A percentile compares a stretch with the other conserved stretches of the same genome.
Evolutionary conservation across 2,888 invertebrate genomes (phyloP).

Genomic region (Loripinus fragilis): DNA sequence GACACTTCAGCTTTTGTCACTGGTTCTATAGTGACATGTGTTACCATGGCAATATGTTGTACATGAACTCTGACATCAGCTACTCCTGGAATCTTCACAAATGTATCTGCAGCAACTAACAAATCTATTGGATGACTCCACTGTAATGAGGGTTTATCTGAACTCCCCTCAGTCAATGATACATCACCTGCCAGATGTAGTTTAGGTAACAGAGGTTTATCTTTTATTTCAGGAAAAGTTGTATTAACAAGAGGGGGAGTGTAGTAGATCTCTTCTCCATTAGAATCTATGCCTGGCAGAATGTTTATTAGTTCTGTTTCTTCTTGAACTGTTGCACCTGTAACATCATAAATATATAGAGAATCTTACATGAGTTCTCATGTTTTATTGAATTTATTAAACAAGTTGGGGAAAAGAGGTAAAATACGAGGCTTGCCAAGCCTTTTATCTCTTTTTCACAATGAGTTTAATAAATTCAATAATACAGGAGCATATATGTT

Average conservation of each 20-base stretch:
- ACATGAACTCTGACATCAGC: slow-evolving; percentile 84
- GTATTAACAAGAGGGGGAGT: slow-evolving; percentile 88
- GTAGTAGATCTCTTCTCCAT: slow-evolving; percentile 87
- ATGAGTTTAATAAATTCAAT: too few relatives aligned
- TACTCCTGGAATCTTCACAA: slow-evolving; percentile 82
- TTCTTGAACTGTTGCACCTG: slow-evolving; percentile 76
- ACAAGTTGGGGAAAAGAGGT: too few relatives aligned
- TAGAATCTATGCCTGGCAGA: slow-evolving; percentile 84
- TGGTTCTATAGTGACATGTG: slow-evolving; percentile 83
- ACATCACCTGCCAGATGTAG: slow-evolving; percentile 53
- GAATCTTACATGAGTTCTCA: too few relatives aligned
- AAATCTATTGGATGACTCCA: slow-evolving; percentile 82
- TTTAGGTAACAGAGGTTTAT: slow-evolving; percentile 57
- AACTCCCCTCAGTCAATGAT: slow-evolving; percentile 11
- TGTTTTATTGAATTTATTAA: too few relatives aligned
- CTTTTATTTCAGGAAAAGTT: slow-evolving; percentile 86
- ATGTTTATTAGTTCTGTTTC: slow-evolving; percentile 75
- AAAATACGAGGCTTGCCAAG: too few relatives aligned
- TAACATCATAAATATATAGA: not conserved
- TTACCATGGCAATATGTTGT: slow-evolving; percentile 81
- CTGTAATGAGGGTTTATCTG: slow-evolving; percentile 32
- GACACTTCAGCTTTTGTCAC: slow-evolving; percentile 90
- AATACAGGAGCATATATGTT: too few relatives aligned
- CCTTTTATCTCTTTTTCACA: too few relatives aligned
- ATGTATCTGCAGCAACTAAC: slow-evolving; percentile 77